Evolutionary conservation across 2,888 invertebrate species (phyloP).

Genomic region (Melanostoma mellinum): DNA sequence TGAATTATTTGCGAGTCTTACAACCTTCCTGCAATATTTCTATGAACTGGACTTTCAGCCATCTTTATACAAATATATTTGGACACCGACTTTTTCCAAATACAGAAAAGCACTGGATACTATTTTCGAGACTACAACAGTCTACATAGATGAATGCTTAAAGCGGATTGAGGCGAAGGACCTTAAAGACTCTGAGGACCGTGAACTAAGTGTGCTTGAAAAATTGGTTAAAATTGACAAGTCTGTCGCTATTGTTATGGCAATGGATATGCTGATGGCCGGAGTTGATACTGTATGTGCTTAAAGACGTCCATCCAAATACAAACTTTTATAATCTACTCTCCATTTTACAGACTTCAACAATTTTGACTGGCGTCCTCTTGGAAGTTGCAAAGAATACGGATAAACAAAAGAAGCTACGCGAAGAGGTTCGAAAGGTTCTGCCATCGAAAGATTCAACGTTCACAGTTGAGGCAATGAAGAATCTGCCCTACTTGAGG

Average conservation of each 20-base stretch:
- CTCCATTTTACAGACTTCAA: constrained; percentile 77
- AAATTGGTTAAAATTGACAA: constrained; percentile 84
- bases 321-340: neutral
- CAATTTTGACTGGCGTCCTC: constrained; percentile 83
- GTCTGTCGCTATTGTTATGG: constrained; percentile 85
- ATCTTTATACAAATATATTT: constrained; percentile 70
- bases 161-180: constrained; percentile 74
- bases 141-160: constrained; percentile 78
- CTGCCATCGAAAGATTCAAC: constrained; percentile 79
- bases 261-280: constrained; percentile 86
- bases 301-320: constrained; percentile 71
- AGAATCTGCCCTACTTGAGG: constrained; percentile 84
- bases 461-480: constrained; percentile 80
- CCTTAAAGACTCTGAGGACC: constrained; percentile 79
- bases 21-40: constrained; percentile 49
- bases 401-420: constrained; percentile 85
- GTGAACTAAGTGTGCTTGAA: constrained; percentile 84
- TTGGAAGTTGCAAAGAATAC: constrained; percentile 86
- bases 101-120: constrained; percentile 73
- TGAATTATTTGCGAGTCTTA: constrained; percentile 40
- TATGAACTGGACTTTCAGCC: constrained; percentile 73
- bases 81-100: constrained; percentile 72
- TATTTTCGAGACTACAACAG: constrained; percentile 76
- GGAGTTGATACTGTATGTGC: constrained; percentile 87
- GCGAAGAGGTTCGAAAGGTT: constrained; percentile 83